phyloP scores from a whole-genome alignment of 2,797 vertebrate genomes.

The Malacoctenus gilli region DNA sequence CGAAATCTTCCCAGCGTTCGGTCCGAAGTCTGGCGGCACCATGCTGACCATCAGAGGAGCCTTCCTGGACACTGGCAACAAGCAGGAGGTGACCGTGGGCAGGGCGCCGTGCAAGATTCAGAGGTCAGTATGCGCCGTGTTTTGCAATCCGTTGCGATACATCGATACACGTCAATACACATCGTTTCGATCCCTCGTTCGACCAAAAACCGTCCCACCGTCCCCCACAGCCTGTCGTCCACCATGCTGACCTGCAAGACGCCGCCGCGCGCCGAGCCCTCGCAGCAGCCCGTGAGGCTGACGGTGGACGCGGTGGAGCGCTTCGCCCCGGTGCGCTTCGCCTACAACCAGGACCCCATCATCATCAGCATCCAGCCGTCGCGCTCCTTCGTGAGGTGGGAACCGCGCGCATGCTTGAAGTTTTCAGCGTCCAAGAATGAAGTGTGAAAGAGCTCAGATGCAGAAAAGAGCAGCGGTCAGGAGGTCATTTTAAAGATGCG shows the following conservation, averaged over 20 bases:
- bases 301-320: constrained; percentile 86
- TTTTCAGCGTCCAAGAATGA: no score
- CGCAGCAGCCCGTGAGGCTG: constrained; percentile 82
- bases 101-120: constrained; percentile 72
- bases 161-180: no score
- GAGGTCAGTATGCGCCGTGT: constrained; percentile 67
- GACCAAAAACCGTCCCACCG: no score
- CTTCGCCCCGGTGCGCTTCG: constrained; percentile 79
- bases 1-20: constrained; percentile 90
- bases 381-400: constrained; percentile 92
- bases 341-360: constrained; percentile 90
- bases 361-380: constrained; percentile 90
- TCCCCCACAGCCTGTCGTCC: constrained; percentile 73
- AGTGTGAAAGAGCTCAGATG: no score
- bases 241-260: constrained; percentile 88
- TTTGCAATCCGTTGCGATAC: no score
- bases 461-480: no score
- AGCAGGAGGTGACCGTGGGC: constrained; percentile 85
- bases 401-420: neutral
- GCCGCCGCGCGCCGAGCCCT: constrained; percentile 79
- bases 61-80: constrained; percentile 88
- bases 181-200: no score
- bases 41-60: constrained; percentile 89
- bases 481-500: no score
- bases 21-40: constrained; percentile 92